A percentile compares a stretch with the other conserved stretches of the same genome.
These are phyloP conservation scores for Yponomeuta plumbellus DNA, from an alignment of 2,888 invertebrate genomes.

Conservation along the genomic window DNA sequence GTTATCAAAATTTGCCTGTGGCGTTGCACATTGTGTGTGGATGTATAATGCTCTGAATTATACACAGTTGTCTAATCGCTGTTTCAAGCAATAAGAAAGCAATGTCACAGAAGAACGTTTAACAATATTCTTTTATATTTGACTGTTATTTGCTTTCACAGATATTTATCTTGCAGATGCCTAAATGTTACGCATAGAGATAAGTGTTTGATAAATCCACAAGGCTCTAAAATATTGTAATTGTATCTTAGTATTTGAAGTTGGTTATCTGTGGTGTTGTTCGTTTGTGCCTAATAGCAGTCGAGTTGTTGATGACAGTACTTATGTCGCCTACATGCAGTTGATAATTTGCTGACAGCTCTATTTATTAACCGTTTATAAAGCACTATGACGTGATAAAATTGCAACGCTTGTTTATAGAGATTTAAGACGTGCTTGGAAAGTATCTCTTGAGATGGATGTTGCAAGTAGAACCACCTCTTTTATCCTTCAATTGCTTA, in stretches of 20 bases:
- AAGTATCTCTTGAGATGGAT: background rate
- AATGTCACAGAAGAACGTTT: background rate
- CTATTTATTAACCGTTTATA: slow-evolving; percentile 38
- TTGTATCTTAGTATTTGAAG: too few relatives aligned
- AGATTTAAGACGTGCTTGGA: background rate
- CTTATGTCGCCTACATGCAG: slow-evolving; percentile 46
- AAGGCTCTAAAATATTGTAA: too few relatives aligned
- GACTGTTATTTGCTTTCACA: too few relatives aligned
- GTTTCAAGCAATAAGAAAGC: background rate
- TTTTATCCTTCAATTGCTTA: too few relatives aligned
- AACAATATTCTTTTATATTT: too few relatives aligned
- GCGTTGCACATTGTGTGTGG: background rate
- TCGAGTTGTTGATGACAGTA: slow-evolving; percentile 37
- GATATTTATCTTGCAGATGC: too few relatives aligned
- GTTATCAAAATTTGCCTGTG: too few relatives aligned
- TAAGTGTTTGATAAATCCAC: too few relatives aligned
- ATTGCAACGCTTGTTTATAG: background rate
- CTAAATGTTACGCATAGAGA: too few relatives aligned
- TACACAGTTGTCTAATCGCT: slow-evolving; percentile 37
- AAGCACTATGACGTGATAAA: slow-evolving; percentile 7
- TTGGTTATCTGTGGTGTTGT: background rate
- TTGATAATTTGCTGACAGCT: slow-evolving; percentile 51
- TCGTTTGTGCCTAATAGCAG: background rate
- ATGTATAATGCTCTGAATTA: slow-evolving; percentile 38
- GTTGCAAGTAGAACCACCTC: background rate